phyloP scores from a whole-genome alignment of 2,797 vertebrate genomes.

The Sebastes kiyomatsui region DNA sequence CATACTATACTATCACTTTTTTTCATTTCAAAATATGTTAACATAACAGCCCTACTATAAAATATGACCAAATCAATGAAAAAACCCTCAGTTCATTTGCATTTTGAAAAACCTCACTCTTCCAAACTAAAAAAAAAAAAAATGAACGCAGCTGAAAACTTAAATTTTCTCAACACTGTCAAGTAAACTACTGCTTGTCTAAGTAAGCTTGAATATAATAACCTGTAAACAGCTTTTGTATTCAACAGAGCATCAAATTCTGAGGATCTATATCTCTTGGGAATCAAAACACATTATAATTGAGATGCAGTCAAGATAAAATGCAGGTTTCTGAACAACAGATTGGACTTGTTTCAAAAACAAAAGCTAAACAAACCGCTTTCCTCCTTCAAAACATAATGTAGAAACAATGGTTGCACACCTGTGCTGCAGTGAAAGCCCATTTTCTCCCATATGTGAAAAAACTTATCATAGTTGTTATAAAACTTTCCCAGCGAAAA shows the following conservation, averaged over 20 bases:
- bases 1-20: no score
- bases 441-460: neutral
- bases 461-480: neutral
- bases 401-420: constrained; percentile 15
- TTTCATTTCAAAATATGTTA: no score
- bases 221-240: constrained; percentile 20
- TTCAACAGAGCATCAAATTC: neutral
- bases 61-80: neutral
- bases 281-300: constrained; percentile 30
- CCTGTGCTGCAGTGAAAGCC: constrained; percentile 6
- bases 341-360: constrained; percentile 26
- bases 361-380: constrained; percentile 4
- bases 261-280: neutral
- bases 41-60: neutral
- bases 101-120: constrained; percentile 5
- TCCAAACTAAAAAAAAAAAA: neutral
- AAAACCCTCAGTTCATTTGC: neutral
- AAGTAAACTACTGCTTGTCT: neutral
- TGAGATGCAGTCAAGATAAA: constrained; percentile 15
- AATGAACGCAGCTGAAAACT: neutral
- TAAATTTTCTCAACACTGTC: neutral
- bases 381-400: neutral
- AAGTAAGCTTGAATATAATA: neutral
- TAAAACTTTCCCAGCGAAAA: constrained; percentile 1
- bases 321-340: constrained; percentile 19